These are phyloP conservation scores for Gymnothorax javanicus DNA, from an alignment of 2,797 vertebrate species.

Conservation along the genomic window DNA sequence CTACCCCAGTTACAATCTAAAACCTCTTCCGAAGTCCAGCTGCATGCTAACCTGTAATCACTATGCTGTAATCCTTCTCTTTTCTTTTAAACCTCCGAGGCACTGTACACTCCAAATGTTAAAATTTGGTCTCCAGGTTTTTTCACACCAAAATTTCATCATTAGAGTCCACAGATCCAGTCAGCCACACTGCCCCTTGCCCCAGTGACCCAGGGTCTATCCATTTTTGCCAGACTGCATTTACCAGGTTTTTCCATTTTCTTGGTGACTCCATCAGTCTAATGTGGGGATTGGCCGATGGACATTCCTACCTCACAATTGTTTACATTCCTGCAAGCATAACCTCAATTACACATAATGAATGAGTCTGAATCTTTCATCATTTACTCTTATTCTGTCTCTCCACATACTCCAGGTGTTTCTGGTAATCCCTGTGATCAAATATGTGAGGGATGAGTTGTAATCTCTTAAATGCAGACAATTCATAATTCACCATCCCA, in stretches of 20 bases:
- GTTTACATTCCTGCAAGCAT: conserved; percentile 48
- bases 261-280: conserved; percentile 20
- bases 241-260: conserved; percentile 3
- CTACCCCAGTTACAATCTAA: not conserved
- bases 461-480: conserved; percentile 58
- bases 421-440: conserved; percentile 37
- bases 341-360: conserved; percentile 61
- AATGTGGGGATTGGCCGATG: conserved; percentile 49
- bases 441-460: conserved; percentile 52
- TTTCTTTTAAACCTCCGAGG: not conserved
- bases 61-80: not conserved
- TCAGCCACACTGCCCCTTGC: not conserved
- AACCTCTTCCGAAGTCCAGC: no score
- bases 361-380: conserved; percentile 54
- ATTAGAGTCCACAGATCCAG: not conserved
- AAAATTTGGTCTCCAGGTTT: not conserved
- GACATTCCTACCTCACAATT: conserved; percentile 45
- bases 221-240: not conserved
- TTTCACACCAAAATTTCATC: conserved; percentile 1
- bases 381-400: conserved; percentile 37
- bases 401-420: conserved; percentile 64
- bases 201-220: conserved; percentile 3
- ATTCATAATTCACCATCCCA: conserved; percentile 67
- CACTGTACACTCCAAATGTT: not conserved
- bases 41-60: not conserved